phyloP scores from a whole-genome alignment of 2,113 vertebrate genomes.

The Macroglossus sobrinus region DNA sequence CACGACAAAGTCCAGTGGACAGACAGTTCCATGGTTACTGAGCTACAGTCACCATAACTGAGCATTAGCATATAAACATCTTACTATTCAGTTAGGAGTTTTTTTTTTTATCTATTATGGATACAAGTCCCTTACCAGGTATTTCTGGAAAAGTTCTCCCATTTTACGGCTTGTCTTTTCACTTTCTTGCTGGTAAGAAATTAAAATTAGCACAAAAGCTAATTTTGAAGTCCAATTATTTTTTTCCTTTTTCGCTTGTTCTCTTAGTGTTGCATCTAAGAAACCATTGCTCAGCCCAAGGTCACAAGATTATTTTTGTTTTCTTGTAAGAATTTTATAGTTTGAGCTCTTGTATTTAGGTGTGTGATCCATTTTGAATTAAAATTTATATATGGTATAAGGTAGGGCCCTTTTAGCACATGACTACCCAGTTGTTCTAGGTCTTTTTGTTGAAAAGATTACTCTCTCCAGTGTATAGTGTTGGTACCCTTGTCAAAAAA shows the following conservation, averaged over 20 bases:
- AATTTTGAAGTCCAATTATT: neutral
- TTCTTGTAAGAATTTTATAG: neutral
- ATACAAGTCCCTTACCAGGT: neutral
- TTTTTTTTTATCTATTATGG: neutral
- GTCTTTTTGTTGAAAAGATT: neutral
- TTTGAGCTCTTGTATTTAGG: neutral
- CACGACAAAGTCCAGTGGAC: neutral
- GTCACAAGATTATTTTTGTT: neutral
- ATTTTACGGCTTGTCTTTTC: neutral
- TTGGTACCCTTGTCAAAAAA: neutral
- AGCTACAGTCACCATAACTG: neutral
- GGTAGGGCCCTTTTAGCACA: neutral
- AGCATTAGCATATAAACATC: neutral
- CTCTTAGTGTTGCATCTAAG: neutral
- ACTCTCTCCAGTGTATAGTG: neutral
- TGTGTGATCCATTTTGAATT: neutral
- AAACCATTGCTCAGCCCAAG: neutral
- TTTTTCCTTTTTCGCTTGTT: neutral
- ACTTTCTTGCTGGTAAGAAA: neutral
- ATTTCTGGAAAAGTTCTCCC: neutral
- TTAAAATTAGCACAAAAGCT: neutral
- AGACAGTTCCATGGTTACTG: neutral
- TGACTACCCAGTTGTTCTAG: neutral
- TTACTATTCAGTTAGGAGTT: neutral
- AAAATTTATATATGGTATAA: neutral